Percentiles rank a stretch among this genome's conserved stretches.
phyloP scores from a whole-genome alignment of 2,797 vertebrate species.

The Neosilurus hyrtlii region DNA sequence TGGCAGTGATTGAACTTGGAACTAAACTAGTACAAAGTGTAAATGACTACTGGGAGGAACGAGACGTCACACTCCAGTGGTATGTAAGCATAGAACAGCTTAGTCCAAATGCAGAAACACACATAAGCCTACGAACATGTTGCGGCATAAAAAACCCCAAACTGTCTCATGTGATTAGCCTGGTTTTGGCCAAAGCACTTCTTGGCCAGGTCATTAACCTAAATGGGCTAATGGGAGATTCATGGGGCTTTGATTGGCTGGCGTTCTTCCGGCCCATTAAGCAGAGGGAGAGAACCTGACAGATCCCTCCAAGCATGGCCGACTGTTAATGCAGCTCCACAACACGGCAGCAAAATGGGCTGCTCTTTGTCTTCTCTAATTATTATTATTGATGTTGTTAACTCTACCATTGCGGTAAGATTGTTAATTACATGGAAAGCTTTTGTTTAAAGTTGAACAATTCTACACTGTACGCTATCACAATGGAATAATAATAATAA shows the following conservation, averaged over 20 bases:
- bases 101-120: not conserved
- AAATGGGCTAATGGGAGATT: slow-evolving; percentile 55
- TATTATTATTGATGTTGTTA: slow-evolving; percentile 22
- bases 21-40: not conserved
- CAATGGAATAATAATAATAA: not conserved
- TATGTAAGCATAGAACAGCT: not conserved
- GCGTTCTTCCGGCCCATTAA: slow-evolving; percentile 55
- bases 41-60: not conserved
- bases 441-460: not conserved
- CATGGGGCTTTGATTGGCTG: slow-evolving; percentile 54
- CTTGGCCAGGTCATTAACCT: slow-evolving; percentile 55
- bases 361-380: slow-evolving; percentile 13
- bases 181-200: slow-evolving; percentile 48
- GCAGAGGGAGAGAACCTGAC: slow-evolving; percentile 49
- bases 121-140: not conserved
- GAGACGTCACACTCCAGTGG: not conserved
- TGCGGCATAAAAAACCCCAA: not conserved
- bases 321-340: slow-evolving; percentile 25
- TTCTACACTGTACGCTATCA: not conserved
- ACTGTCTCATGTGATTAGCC: slow-evolving; percentile 55
- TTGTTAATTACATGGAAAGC: slow-evolving; percentile 51
- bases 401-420: slow-evolving; percentile 57
- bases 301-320: slow-evolving; percentile 48
- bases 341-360: not conserved
- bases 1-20: not conserved